Evolutionary conservation across 2,797 vertebrate genomes (phyloP), one percentile per base, ranked within the genome.

Genomic region (Pogonophryne albipinna): DNA sequence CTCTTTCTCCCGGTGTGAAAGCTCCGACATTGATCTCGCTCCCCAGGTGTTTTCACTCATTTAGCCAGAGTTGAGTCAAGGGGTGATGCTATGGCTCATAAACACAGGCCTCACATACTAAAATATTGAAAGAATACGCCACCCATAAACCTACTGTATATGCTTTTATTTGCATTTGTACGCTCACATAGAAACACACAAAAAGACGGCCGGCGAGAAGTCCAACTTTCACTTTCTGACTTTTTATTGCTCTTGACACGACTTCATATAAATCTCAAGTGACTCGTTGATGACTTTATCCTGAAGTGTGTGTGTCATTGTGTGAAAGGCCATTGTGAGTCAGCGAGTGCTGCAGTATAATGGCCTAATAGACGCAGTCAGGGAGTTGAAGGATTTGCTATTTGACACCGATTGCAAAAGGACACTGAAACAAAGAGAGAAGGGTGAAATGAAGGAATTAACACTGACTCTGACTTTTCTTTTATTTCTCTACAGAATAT

Each of bases 21-120:
- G 65, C 76, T 46, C 31, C 12, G 3, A 58, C 77, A 83, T 81
- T 87, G 83, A 90, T 83, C 76, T 73, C 0, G 9, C 81, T 80
- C 71, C 51, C 63, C 31, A 10, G 82, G 85, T 52, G 73, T 83
- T 62, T 19, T 2, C 58, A 31, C 81, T 51, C 42, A 64, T 52
- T 59, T 34, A 66, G 53, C 45, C 55, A 17, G n/a, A 59, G 63
- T 55, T 42, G 60, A 52, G 42, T 63, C 34, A 7, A 14, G 23
- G 47, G 50, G 1, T 23, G 72, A 79, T 20, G 46, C 63, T 62
- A 17, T 44, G 53, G 42, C n/a, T 66, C 64, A 53, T 74, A 66
- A 79, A 80, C 66, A 58, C 47, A 60, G 31, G 52, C 15, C 27
- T 38, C 58, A 49, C 59, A 70, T 13, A 41, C 31, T 7, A 38